phyloP scores from a whole-genome alignment of 1,140 invertebrate species.

The Drosophila burlai region DNA sequence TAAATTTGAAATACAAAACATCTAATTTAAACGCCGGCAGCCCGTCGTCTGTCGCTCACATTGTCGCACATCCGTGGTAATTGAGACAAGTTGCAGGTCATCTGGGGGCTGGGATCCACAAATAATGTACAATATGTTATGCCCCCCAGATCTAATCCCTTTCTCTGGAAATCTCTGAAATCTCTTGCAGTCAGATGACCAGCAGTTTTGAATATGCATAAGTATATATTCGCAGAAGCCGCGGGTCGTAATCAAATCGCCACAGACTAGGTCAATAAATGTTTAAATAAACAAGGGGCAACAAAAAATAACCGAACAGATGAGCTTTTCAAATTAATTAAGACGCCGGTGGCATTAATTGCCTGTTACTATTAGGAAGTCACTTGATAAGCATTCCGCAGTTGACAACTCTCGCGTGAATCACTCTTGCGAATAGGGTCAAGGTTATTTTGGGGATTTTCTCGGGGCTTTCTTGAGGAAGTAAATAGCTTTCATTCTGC shows the following conservation, averaged over 20 bases:
- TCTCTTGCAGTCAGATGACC: conserved; percentile 31
- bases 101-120: conserved; percentile 1
- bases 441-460: conserved; percentile 28
- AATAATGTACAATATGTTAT: background rate
- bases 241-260: conserved; percentile 27
- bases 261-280: conserved; percentile 49
- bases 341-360: conserved; percentile 40
- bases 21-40: conserved; percentile 61
- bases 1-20: conserved; percentile 63
- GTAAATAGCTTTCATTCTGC: conserved; percentile 18
- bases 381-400: conserved; percentile 38
- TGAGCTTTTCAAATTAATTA: conserved; percentile 33
- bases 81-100: conserved; percentile 52
- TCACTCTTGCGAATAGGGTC: conserved; percentile 24
- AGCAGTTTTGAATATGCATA: conserved; percentile 37
- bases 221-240: conserved; percentile 1
- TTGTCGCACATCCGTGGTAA: conserved; percentile 41
- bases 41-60: conserved; percentile 36
- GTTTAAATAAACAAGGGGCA: conserved; percentile 21
- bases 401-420: conserved; percentile 44
- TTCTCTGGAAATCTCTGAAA: conserved; percentile 4
- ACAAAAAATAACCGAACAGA: conserved; percentile 16
- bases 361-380: conserved; percentile 48
- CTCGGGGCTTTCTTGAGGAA: conserved; percentile 11
- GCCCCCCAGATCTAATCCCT: background rate